Evolutionary conservation across 2,113 vertebrate species (phyloP), one percentile per base, ranked within the genome.

Genomic region (Cephalopholis sonnerati): DNA sequence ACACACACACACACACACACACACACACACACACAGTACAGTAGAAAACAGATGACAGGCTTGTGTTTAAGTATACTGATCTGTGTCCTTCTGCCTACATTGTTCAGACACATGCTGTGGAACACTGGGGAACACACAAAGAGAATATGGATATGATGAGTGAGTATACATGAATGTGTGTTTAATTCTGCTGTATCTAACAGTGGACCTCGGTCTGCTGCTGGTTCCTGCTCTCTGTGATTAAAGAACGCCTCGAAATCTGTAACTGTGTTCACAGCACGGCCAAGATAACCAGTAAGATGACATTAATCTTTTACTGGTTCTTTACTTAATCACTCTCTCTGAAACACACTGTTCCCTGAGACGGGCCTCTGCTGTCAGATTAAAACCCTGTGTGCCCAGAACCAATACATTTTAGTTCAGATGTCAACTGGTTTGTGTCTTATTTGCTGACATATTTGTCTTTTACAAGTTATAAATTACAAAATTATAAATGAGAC

Each of bases 241-340:
- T 82, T 75, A 79, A 71, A 81, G 63, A 74, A 53, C 29, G 16
- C 48, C 71, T 75, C 27, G 29, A 61, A 67, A 41, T 25, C 22
- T 55, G 12, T 20, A 44, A 17, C 27, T 32, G 58, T 75, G 57
- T 79, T 24, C 69, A 59, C 18, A 7, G 50, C 53, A 61, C 18
- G 25, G 62, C 55, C 62, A 54, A 77, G 67, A 80, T 71, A 59
- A 51, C 58, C 62, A 59, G 16, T 55, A 59, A 55, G 68, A 82
- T 70, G 63, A 77, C 76, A 69, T 59, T 73, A 77, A 85, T 88
- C 55, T 79, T 73, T 58, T 22, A 1, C 71, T 25, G 59, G 55
- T 55, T 24, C 54, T 64, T 78, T 36, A 24, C 54, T 51, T 84
- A 73, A 76, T 80, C 77, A 36, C 67, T 77, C 41, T 66, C 61